Evolutionary conservation across 2,888 invertebrate genomes (phyloP).

Genomic region (Cecidostiba fungosa): DNA sequence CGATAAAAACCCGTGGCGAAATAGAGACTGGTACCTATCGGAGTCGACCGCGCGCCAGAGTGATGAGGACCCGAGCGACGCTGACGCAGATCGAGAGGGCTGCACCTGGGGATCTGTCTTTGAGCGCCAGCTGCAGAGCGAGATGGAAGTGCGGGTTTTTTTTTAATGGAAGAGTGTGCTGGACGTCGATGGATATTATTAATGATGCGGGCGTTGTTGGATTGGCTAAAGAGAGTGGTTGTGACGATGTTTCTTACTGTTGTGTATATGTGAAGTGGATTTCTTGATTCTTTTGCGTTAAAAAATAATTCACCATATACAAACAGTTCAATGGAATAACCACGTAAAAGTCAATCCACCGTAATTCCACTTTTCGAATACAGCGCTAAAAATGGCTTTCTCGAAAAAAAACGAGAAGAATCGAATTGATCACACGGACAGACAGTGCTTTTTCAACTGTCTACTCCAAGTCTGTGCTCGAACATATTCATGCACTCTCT

Average conservation of each 20-base stretch:
- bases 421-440: background rate
- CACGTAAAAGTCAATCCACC: too few species aligned
- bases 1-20: constrained; percentile 42
- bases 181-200: constrained; percentile 1
- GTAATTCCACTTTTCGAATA: background rate
- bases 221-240: too few species aligned
- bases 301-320: too few species aligned
- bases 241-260: too few species aligned
- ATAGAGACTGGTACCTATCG: constrained; percentile 3
- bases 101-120: constrained; percentile 32
- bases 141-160: background rate
- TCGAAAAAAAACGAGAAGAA: background rate
- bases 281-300: too few species aligned
- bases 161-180: background rate
- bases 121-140: background rate
- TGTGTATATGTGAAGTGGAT: too few species aligned
- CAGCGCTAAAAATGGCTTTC: background rate
- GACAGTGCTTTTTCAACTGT: background rate
- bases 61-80: constrained; percentile 33
- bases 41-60: constrained; percentile 29
- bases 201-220: background rate
- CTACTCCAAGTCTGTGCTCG: background rate
- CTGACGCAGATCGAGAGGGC: constrained; percentile 49
- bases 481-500: constrained; percentile 8
- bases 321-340: too few species aligned